Conservation (phyloP, 2,113 vertebrate genomes). For the Phalacrocorax carbo region DNA sequence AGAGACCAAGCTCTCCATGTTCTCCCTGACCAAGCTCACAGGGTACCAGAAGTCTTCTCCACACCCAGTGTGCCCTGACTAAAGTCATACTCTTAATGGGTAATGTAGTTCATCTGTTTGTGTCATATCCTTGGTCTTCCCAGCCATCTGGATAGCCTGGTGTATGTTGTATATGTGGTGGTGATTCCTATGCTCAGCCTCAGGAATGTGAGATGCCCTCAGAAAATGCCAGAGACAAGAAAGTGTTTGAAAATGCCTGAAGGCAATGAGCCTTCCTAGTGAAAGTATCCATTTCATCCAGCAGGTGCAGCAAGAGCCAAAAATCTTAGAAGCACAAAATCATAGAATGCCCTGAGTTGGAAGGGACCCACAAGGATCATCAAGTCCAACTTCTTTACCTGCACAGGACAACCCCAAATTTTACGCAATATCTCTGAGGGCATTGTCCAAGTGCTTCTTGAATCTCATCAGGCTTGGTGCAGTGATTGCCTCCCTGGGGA, state of each 20-base stretch:
- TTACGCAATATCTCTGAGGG: too few species aligned
- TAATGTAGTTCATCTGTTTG: slow-evolving; percentile 5
- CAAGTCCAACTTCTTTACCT: too few species aligned
- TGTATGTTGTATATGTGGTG: not conserved
- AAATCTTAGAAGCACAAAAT: not conserved
- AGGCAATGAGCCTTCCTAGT: not conserved
- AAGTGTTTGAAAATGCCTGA: not conserved
- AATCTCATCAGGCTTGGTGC: too few species aligned
- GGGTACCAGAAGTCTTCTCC: not conserved
- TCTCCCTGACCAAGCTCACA: not conserved
- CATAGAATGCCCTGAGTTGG: too few species aligned
- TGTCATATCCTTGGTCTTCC: not conserved
- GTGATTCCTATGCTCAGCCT: slow-evolving; percentile 22
- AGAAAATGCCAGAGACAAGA: not conserved
- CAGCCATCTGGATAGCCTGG: not conserved
- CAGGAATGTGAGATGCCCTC: slow-evolving; percentile 33
- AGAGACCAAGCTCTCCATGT: not conserved
- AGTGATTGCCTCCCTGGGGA: too few species aligned
- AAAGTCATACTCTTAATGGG: slow-evolving; percentile 8
- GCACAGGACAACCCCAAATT: too few species aligned
- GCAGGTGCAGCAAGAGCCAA: not conserved
- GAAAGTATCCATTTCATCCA: not conserved
- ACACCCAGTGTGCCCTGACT: not conserved
- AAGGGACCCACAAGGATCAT: too few species aligned
- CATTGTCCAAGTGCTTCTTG: too few species aligned